Percentiles rank a stretch among this genome's conserved stretches.
These are phyloP conservation scores for human DNA, from an alignment of 2,113 vertebrate species.

Conservation along the genomic window DNA sequence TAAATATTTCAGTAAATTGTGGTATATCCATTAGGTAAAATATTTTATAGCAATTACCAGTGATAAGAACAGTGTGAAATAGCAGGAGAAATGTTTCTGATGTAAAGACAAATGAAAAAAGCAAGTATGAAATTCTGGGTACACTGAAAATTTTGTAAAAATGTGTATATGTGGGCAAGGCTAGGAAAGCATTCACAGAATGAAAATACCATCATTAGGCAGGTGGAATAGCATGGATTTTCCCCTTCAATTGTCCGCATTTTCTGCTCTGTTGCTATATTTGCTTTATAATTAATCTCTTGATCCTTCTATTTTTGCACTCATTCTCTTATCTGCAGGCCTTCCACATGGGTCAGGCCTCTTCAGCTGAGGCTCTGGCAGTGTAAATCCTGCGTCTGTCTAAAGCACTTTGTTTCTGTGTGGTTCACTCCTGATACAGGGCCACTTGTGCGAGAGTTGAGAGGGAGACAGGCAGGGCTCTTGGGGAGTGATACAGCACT, in stretches of 20 bases:
- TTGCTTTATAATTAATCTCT: neutral
- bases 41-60: neutral
- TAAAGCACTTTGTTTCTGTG: neutral
- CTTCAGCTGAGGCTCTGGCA: neutral
- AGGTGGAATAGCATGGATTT: neutral
- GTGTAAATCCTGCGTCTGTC: neutral
- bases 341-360: neutral
- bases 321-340: too few relatives aligned
- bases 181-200: neutral
- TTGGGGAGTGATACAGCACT: accelerated
- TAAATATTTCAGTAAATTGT: neutral
- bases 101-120: neutral
- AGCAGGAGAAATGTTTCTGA: neutral
- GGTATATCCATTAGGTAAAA: neutral
- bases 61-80: neutral
- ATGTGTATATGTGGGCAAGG: neutral
- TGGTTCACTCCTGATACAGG: neutral
- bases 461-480: neutral
- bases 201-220: neutral
- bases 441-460: neutral
- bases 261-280: neutral
- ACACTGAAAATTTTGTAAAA: neutral
- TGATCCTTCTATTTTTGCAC: neutral
- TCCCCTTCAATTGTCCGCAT: neutral
- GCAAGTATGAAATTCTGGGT: neutral